Evolutionary conservation across 2,113 vertebrate genomes (phyloP), one percentile per base, ranked within the genome.

Genomic region (Mola mola): DNA sequence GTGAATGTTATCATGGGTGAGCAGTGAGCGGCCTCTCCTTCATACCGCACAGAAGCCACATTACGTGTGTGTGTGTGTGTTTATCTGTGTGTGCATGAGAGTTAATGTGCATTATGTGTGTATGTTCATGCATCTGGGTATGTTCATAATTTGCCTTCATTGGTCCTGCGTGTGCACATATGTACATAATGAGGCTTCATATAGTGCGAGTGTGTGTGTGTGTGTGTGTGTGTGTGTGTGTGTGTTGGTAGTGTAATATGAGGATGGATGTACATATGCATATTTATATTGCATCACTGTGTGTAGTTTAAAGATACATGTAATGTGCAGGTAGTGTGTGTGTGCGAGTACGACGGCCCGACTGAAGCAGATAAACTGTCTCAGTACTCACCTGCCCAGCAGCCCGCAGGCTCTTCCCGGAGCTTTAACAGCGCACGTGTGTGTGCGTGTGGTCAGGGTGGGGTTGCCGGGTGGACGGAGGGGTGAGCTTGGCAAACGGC

Each of bases 1-100:
- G 65, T 76, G 81, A 86, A 88, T 87, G 86, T 85, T 88, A 82
- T 49, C 22, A n/a, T n/a, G n/a, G 19, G 42, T 19, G 42, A 87
- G 49, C 81, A 83, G 79, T 44, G 10, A 65, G 55, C 73, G 41
- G 31, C n/a, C 33, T 24, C 17, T 4, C 36, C 51, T 60, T 65
- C 69, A 66, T 44, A 81, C 34, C 58, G 75, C 57, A 57, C 57
- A 65, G 47, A 43, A 46, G 26, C 48, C 6, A 10, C 8, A 13
- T 58, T 26, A 8, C 6, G 8, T 28, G 69, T 22, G 34, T n/a
- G n/a, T n/a, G n/a, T n/a, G 31, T 44, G 1, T 43, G 16, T 47
- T 31, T 6, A 4, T 20, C 17, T 36, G 13, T 36, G 13, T 36
- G 8, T 36, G 13, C 34, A 36, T 4, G 15, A 21, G 13, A 56